Base-by-base conservation (phyloP, 53 echinoderm and acorn worm genomes). In the Echinometra lucunter region DNA sequence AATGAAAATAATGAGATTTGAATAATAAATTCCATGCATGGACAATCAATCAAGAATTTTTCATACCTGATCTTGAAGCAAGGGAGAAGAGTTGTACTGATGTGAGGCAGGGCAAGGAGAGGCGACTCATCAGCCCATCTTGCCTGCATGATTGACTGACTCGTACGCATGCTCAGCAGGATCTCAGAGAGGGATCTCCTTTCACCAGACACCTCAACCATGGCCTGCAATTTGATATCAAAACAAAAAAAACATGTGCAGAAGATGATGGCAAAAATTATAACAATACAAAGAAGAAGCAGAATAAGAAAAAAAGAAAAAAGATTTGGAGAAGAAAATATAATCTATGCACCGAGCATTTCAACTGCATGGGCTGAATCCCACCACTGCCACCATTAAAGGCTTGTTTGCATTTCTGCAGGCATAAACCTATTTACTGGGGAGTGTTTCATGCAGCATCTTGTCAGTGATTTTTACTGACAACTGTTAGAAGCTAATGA, bases 61-160 rank as follows among this genome's bases (percentile, higher is more conserved):
- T 42, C 78, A 40, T 78, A 78, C 78, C 78, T 78, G 42, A 42
- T 42, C 23, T 38, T 40, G 42, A 78, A 78, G 23, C 78, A 4
- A 78, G 78, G 4, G 42, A 78, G 38, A 42, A 78, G 38, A 42
- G 78, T 42, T 40, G 0, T 38, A 23, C 40, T 78, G 78, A 78
- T 38, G 28, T 78, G 78, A 4, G 78, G 78, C 1, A 78, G 78
- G 4, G 78, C 2, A 1, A 78, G 78, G 17, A 78, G 78, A 78
- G 78, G 78, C 6, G 78, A 78, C 78, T 78, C 78, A 12, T 78
- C 78, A 6, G 78, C 78, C 78, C 78, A 78, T 78, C 78, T 78
- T 6, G 78, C 78, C 23, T 78, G 78, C 78, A 78, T 78, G 78
- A 78, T 78, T 6, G 78, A 78, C 78, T 78, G 78, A 16, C 78